Evolutionary conservation across 1,140 invertebrate species (phyloP), one percentile per base, ranked within the genome.

Genomic region (Zaprionus ornatus): DNA sequence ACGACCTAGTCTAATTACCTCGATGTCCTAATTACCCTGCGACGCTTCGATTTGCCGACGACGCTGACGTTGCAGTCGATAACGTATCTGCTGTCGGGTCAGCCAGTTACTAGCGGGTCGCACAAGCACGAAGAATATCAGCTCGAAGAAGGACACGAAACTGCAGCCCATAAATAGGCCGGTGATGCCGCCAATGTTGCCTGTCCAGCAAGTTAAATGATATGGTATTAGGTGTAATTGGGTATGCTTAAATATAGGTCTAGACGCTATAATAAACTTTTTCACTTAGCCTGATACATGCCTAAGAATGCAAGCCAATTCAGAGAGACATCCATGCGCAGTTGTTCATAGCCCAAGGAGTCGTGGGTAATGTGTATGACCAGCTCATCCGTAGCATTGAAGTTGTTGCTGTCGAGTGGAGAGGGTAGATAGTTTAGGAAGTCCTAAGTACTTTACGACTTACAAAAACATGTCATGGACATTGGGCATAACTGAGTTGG

Each of bases 161-260:
- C 95, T 96, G 82, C 95, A 95, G 6, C 95, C 95, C 45, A 95
- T 93, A 88, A 95, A 95, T 45, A 96, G 85, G n/a, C 95, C 94
- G 0, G 95, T 90, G 6, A 96, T 92, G 21, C 95, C 95, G 1
- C 95, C 95, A 67, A 95, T 95, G 23, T 94, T 94, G 50, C 95
- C 95, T 96, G 91, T 27, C 17, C 27, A 50, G 10, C 62, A 55
- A 48, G 42, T n/a, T 2, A 59, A 48, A 32, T 35, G 29, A 65
- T 42, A 62, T 37, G 55, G 55, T 37, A 66, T n/a, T 17, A 37
- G n/a, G 15, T 13, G 17, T 42, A 21, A 42, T n/a, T 60, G 29
- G 1, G 13, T 25, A 23, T 50, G 29, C 25, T 66, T 72, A 73
- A 73, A 70, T 64, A 63, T 55, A 29, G 37, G 15, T 32, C 54